These are phyloP conservation scores for Heliconius charithonia DNA, from an alignment of 2,888 invertebrate species.

Conservation along the genomic window DNA sequence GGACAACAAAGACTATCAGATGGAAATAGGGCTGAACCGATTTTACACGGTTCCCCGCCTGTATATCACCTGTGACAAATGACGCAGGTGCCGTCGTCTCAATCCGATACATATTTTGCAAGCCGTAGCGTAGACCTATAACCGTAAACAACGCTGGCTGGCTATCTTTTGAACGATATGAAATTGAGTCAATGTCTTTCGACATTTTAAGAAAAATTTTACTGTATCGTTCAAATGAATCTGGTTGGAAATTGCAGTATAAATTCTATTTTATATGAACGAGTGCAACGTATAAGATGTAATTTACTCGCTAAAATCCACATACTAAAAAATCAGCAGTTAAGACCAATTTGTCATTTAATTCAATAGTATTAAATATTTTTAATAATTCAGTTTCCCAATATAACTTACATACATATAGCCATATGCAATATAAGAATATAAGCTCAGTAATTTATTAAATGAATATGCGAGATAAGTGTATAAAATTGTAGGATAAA, in stretches of 20 bases:
- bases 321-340: neutral
- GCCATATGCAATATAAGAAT: neutral
- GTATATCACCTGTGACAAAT: constrained; percentile 41
- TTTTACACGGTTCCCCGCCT: constrained; percentile 27
- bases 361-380: neutral
- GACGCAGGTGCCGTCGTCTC: constrained; percentile 33
- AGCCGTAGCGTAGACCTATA: constrained; percentile 25
- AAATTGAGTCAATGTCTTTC: neutral
- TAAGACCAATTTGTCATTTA: neutral
- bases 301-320: neutral
- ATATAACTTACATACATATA: neutral
- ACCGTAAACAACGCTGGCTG: constrained; percentile 33
- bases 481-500: constrained; percentile 29
- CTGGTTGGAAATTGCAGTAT: neutral
- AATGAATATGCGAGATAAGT: constrained; percentile 18
- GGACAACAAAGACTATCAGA: constrained; percentile 29
- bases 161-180: neutral
- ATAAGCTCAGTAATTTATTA: neutral
- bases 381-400: neutral
- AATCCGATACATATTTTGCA: constrained; percentile 38
- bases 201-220: too few species aligned
- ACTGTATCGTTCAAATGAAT: neutral
- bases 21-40: constrained; percentile 29
- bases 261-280: neutral
- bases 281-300: neutral